Evolutionary conservation across 2,113 vertebrate genomes (phyloP).

Genomic region (Hypanus sabinus): DNA sequence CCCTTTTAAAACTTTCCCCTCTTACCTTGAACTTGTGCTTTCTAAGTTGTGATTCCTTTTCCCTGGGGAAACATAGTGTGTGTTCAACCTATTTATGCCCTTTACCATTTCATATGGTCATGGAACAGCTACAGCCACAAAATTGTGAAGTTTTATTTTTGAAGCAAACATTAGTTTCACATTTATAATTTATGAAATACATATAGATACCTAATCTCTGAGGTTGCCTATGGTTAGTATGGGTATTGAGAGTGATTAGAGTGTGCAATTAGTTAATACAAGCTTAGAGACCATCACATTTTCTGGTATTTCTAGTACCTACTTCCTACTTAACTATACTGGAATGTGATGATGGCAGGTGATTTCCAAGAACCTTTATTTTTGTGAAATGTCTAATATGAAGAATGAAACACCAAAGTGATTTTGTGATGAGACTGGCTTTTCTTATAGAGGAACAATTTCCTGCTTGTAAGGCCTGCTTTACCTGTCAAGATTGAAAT

Average conservation of each 20-base stretch:
- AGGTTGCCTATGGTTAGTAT: neutral
- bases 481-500: neutral
- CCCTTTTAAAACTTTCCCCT: too few relatives aligned
- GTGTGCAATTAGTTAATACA: neutral
- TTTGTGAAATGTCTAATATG: neutral
- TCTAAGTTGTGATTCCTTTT: too few relatives aligned
- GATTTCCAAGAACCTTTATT: neutral
- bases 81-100: too few relatives aligned
- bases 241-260: neutral
- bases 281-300: too few relatives aligned
- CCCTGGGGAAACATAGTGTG: too few relatives aligned
- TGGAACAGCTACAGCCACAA: neutral
- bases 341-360: neutral
- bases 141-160: neutral
- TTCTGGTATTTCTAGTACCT: too few relatives aligned
- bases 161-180: too few relatives aligned
- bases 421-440: neutral
- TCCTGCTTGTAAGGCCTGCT: neutral
- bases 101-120: neutral
- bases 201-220: neutral
- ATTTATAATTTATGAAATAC: neutral
- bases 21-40: too few relatives aligned
- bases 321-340: neutral
- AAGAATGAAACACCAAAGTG: neutral
- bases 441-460: neutral